Evolutionary conservation across 2,888 invertebrate genomes (phyloP), one percentile per base, ranked within the genome.

Genomic region (Chloroclystis v-ata): DNA sequence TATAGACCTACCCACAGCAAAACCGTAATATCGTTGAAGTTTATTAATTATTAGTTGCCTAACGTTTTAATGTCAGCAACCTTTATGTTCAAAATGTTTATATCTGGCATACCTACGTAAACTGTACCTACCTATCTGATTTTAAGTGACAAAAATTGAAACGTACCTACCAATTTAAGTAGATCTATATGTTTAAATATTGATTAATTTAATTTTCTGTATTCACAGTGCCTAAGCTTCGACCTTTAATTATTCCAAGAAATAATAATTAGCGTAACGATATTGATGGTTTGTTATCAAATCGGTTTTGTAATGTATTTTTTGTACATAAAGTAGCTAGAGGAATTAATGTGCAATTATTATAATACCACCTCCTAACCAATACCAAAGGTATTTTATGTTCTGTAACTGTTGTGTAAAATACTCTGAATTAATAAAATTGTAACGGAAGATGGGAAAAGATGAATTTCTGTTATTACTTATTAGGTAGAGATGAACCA

Each of bases 371-470:
- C 71, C 70, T 71, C 67, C 68, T 72, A 73, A 77, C 76, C 79
- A 75, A 81, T 86, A 83, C 83, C 83, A 85, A 84, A 85, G 82
- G 83, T 85, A 82, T 82, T 77, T 54, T 80, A 78, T 77, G 80
- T 84, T 82, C 78, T 75, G 75, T 83, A 80, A 77, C 78, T 82
- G 82, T 86, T 85, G 75, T 85, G 78, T 85, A 81, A 80, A 79
- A 80, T 82, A 80, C 75, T 83, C 78, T 65, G 65, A 78, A 78
- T 78, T 82, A 85, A 75, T 83, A 79, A 79, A 70, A 72, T 69
- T 70, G 72, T 69, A 66, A 58, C 57, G 65, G 69, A 70, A 61
- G 49, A 67, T 57, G 44, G 37, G 9, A 52, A 47, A 30, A 33
- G 9, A 9, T 13, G 28, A 35, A 29, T 24, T 5, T 41, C 35